Evolutionary conservation across 1,140 invertebrate species (phyloP).

Genomic region (Plodia interpunctella): DNA sequence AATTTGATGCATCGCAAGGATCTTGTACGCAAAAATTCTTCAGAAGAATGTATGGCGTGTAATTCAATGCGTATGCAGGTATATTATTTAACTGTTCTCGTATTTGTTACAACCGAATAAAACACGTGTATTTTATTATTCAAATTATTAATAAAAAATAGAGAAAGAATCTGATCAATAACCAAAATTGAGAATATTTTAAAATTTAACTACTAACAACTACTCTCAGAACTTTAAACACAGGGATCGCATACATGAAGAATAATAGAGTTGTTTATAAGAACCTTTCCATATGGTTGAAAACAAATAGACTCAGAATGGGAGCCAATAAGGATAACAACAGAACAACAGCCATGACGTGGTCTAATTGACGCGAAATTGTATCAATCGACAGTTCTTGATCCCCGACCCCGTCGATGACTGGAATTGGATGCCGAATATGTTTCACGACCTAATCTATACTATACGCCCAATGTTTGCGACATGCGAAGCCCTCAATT

Average conservation of each 20-base stretch:
- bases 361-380: conserved; percentile 69
- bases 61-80: too few species aligned
- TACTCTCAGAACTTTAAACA: too few species aligned
- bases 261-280: background rate
- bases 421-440: conserved; percentile 22
- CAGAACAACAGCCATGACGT: conserved; percentile 38
- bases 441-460: background rate
- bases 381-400: conserved; percentile 60
- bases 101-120: background rate
- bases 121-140: background rate
- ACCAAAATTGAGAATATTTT: too few species aligned
- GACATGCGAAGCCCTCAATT: background rate
- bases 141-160: too few species aligned
- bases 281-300: background rate
- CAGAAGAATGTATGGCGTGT: too few species aligned
- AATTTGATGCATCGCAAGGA: too few species aligned
- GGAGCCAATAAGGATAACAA: conserved; percentile 69
- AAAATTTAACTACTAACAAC: too few species aligned
- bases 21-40: too few species aligned
- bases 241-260: too few species aligned
- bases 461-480: background rate
- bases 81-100: background rate
- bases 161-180: too few species aligned
- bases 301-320: conserved; percentile 31
- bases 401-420: conserved; percentile 28